Percentiles rank a stretch among this genome's conserved stretches.
Conservation (phyloP, 2,113 vertebrate genomes). For the Ophthalmolycus amberensis region DNA sequence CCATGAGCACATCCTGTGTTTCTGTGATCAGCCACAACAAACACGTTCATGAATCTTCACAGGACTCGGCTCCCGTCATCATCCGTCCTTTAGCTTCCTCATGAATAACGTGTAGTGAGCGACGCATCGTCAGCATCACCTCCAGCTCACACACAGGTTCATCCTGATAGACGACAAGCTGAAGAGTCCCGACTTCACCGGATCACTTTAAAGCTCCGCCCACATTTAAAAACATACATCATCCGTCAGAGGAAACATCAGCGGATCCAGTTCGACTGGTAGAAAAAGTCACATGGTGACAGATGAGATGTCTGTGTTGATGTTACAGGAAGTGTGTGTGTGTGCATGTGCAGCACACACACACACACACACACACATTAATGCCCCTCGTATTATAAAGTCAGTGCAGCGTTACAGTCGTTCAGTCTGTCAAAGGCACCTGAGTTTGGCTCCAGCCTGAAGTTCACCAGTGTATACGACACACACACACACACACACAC, state of each 20-base stretch:
- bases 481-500: constrained; percentile 3
- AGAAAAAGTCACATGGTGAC: constrained; percentile 31
- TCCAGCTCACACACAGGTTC: no score
- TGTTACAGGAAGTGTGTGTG: neutral
- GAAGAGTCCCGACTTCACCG: neutral
- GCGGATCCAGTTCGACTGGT: neutral
- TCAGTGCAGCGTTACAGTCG: constrained; percentile 58
- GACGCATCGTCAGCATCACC: no score
- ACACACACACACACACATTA: constrained; percentile 8
- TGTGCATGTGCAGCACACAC: neutral
- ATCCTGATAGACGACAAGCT: neutral
- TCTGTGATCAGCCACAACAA: neutral
- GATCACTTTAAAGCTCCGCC: neutral
- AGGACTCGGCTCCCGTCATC: no score
- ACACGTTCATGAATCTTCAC: neutral
- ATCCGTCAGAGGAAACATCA: constrained; percentile 25
- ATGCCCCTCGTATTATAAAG: constrained; percentile 26
- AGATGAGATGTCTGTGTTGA: neutral
- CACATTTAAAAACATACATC: constrained; percentile 40
- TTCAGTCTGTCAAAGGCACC: constrained; percentile 66
- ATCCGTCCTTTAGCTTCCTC: neutral
- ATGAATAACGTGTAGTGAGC: neutral
- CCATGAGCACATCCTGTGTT: neutral
- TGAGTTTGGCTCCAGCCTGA: constrained; percentile 57
- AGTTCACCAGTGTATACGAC: constrained; percentile 55